A percentile compares a stretch with the other conserved stretches of the same genome.
phyloP scores from a whole-genome alignment of 2,797 vertebrate species.

The Rachycentron canadum region DNA sequence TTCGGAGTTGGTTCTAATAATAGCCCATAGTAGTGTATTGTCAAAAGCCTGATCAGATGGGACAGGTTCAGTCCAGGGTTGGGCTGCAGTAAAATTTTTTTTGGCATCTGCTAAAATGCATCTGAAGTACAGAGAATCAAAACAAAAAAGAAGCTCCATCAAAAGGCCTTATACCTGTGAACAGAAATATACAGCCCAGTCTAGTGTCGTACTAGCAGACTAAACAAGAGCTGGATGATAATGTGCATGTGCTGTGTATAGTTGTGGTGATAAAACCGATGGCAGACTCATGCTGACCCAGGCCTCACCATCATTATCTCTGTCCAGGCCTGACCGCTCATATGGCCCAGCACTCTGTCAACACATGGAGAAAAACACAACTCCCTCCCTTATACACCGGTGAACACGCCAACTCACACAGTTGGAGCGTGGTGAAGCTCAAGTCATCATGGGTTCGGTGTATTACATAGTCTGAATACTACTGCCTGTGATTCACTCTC shows the following conservation, averaged over 20 bases:
- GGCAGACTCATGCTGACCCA: slow-evolving; percentile 59
- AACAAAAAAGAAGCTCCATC: too few species aligned
- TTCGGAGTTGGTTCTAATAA: slow-evolving; percentile 63
- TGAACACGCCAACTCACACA: slow-evolving; percentile 34
- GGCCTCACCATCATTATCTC: slow-evolving; percentile 68
- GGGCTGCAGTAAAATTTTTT: background rate
- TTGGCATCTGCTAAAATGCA: background rate
- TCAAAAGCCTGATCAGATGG: slow-evolving; percentile 23
- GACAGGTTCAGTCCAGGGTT: background rate
- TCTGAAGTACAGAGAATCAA: background rate
- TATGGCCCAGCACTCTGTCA: slow-evolving; percentile 60
- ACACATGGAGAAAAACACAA: slow-evolving; percentile 47
- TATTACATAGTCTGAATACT: slow-evolving; percentile 30
- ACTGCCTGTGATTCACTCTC: slow-evolving; percentile 51
- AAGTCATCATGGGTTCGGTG: slow-evolving; percentile 4
- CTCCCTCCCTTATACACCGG: slow-evolving; percentile 27
- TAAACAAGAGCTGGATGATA: slow-evolving; percentile 32
- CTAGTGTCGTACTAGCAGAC: slow-evolving; percentile 16
- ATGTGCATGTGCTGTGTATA: slow-evolving; percentile 16
- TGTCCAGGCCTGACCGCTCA: slow-evolving; percentile 56
- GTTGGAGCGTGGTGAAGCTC: background rate
- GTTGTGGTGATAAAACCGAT: slow-evolving; percentile 53
- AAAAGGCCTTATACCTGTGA: background rate
- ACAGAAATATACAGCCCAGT: background rate
- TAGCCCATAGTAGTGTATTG: slow-evolving; percentile 46